phyloP scores from a whole-genome alignment of 2,888 invertebrate genomes.

The Coenonympha arcania region DNA sequence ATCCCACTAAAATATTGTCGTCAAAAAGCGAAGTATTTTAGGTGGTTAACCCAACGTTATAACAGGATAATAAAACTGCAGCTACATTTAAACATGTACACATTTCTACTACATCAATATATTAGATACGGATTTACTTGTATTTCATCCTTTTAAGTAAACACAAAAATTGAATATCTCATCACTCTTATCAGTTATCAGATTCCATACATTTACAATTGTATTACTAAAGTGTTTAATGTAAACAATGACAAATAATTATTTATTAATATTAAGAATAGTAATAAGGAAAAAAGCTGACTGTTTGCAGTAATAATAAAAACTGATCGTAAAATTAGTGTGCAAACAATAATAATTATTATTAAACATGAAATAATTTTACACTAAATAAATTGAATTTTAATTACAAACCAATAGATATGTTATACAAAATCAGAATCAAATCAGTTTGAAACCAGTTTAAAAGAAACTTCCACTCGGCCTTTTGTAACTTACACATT shows the following conservation, averaged over 20 bases:
- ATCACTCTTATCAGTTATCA: too few species aligned
- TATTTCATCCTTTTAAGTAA: neutral
- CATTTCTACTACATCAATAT: neutral
- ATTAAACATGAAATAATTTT: constrained; percentile 6
- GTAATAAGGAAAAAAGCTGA: neutral
- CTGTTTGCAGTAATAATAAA: neutral
- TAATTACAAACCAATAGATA: constrained; percentile 11
- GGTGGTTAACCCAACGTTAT: too few species aligned
- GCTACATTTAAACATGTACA: neutral
- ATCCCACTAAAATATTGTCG: too few species aligned
- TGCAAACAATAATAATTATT: constrained; percentile 10
- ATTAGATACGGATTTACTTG: neutral
- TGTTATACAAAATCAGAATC: constrained; percentile 9
- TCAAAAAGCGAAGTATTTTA: too few species aligned
- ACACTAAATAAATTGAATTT: constrained; percentile 5
- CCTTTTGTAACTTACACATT: constrained; percentile 21
- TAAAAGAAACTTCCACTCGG: constrained; percentile 18
- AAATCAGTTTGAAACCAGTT: constrained; percentile 7
- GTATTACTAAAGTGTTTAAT: neutral
- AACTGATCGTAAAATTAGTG: constrained; percentile 12
- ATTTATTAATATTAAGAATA: neutral
- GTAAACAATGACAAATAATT: too few species aligned
- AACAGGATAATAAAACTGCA: neutral
- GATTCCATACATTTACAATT: neutral
- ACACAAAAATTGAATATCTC: neutral